Conservation (phyloP, 2,113 vertebrate species). For the Ciconia maguari region DNA sequence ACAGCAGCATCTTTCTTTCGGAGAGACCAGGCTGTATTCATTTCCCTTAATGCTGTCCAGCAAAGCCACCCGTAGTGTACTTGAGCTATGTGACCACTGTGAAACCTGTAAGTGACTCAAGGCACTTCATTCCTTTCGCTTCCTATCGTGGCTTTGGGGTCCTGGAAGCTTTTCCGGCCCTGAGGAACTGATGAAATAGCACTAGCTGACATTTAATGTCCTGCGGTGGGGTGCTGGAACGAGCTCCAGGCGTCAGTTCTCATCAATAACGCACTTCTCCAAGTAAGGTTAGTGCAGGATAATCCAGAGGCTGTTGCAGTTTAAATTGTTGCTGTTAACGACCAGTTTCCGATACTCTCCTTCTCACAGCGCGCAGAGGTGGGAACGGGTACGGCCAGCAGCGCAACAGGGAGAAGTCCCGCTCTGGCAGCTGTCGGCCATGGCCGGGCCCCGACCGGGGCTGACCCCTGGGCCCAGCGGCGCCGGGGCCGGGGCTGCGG, state of each 20-base stretch:
- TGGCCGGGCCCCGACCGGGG: not conserved
- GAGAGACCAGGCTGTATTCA: not conserved
- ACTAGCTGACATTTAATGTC: fast-evolving
- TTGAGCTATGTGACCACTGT: too few species aligned
- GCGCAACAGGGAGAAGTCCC: not conserved
- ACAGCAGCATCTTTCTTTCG: not conserved
- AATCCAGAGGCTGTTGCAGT: fast-evolving
- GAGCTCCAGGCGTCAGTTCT: fast-evolving
- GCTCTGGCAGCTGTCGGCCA: too few species aligned
- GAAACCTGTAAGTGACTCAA: not conserved
- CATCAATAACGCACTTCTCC: fast-evolving
- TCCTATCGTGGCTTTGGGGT: not conserved
- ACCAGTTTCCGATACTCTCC: not conserved
- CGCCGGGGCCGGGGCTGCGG: not conserved
- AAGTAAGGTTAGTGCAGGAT: fast-evolving
- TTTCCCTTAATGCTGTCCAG: not conserved
- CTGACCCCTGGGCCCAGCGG: not conserved
- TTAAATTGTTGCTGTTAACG: not conserved
- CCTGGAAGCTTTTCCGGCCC: too few species aligned
- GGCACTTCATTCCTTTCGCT: too few species aligned
- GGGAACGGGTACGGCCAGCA: too few species aligned
- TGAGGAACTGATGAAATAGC: not conserved
- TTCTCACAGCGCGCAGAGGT: not conserved
- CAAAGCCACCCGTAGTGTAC: not conserved
- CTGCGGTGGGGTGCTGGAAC: fast-evolving